phyloP scores from a whole-genome alignment of 2,113 vertebrate species.

The Albula glossodonta region DNA sequence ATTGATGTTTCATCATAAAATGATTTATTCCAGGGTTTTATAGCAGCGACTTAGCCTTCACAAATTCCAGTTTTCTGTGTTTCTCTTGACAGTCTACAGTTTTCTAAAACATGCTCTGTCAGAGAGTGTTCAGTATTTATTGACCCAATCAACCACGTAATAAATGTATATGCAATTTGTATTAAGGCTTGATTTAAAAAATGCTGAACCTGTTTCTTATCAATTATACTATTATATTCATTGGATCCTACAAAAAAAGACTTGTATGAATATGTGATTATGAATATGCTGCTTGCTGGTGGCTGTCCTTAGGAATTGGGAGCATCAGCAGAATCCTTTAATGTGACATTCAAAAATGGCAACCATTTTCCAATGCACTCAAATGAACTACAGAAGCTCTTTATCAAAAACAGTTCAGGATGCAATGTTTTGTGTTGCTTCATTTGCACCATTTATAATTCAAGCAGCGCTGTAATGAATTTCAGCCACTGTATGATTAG shows the following conservation, averaged over 20 bases:
- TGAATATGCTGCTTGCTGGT: not conserved
- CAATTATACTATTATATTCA: too few species aligned
- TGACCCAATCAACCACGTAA: not conserved
- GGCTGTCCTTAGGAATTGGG: not conserved
- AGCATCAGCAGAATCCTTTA: not conserved
- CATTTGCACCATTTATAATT: conserved; percentile 26
- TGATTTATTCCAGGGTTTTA: not conserved
- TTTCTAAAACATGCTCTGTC: not conserved
- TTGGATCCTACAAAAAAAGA: not conserved
- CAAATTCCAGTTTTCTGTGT: not conserved
- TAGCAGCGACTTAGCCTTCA: not conserved
- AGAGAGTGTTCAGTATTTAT: not conserved
- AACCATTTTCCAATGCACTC: conserved; percentile 13
- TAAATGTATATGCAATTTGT: not conserved
- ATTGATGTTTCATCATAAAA: not conserved
- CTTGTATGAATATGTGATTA: not conserved
- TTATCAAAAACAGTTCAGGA: conserved; percentile 12
- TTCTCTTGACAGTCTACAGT: not conserved
- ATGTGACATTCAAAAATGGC: conserved; percentile 26
- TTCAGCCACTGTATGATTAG: conserved; percentile 14
- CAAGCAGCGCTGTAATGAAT: conserved; percentile 20
- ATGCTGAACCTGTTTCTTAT: not conserved
- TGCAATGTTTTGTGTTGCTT: conserved; percentile 14
- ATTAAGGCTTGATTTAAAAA: not conserved
- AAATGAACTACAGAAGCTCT: not conserved